Evolutionary conservation across 2,888 invertebrate species (phyloP).

Genomic region (Chloroclystis v-ata): DNA sequence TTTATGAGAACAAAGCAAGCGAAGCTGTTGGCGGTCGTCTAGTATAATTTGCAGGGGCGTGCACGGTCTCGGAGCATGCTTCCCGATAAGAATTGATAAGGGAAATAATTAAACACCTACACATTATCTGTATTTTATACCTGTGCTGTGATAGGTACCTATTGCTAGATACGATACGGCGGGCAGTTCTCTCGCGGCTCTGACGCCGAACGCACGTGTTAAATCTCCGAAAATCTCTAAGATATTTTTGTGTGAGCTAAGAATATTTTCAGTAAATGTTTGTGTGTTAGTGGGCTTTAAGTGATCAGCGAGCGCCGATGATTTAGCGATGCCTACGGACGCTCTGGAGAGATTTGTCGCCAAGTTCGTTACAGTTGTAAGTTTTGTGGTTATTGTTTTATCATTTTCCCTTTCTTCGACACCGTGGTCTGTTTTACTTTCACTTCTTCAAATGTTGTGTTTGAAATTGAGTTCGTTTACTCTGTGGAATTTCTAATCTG

Average conservation of each 20-base stretch:
- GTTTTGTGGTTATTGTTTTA: too few species aligned
- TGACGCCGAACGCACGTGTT: conserved; percentile 20
- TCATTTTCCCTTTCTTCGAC: too few species aligned
- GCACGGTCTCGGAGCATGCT: conserved; percentile 26
- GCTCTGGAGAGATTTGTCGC: conserved; percentile 51
- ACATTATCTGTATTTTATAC: conserved; percentile 7
- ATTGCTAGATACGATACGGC: conserved; percentile 10
- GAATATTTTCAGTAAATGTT: conserved; percentile 9
- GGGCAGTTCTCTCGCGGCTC: conserved; percentile 18
- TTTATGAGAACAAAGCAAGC: too few species aligned
- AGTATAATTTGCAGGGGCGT: conserved; percentile 3
- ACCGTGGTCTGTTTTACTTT: too few species aligned
- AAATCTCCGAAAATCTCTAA: background rate
- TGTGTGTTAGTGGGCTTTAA: conserved; percentile 15
- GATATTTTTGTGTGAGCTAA: too few species aligned
- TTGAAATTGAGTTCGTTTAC: too few species aligned
- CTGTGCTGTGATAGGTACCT: conserved; percentile 9
- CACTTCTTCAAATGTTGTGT: too few species aligned
- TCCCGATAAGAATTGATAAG: conserved; percentile 31
- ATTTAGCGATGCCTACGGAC: conserved; percentile 51
- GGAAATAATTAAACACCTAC: conserved; percentile 29
- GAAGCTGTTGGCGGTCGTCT: too few species aligned
- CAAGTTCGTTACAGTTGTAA: conserved; percentile 47
- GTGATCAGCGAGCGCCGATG: conserved; percentile 18
- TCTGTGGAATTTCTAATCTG: too few species aligned